Conservation (phyloP, 2,797 vertebrate genomes). For the Muscicapa comitata region DNA sequence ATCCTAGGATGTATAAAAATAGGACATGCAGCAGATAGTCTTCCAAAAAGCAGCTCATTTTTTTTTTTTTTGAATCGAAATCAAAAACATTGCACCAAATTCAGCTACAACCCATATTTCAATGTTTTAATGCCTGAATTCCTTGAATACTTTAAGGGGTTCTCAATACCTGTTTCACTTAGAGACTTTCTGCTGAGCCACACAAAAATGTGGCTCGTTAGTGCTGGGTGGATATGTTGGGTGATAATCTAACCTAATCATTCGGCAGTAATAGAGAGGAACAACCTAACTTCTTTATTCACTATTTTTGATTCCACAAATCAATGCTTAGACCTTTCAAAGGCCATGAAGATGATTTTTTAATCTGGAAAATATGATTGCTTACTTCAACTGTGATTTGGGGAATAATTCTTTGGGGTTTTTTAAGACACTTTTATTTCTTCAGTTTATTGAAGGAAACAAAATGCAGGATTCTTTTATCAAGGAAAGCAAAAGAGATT, state of each 20-base stretch:
- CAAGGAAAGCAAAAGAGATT: background rate
- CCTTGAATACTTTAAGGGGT: background rate
- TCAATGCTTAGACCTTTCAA: background rate
- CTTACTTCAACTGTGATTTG: background rate
- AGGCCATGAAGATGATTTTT: background rate
- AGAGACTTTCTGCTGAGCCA: background rate
- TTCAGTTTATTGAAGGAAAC: background rate
- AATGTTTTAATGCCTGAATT: background rate
- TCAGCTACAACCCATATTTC: background rate
- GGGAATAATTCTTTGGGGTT: background rate
- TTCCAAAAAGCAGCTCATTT: accelerated
- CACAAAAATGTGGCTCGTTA: background rate
- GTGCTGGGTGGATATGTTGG: too few relatives aligned
- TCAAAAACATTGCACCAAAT: background rate
- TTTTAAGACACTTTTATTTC: background rate
- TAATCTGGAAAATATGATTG: background rate
- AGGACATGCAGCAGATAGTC: background rate
- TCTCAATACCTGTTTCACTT: background rate
- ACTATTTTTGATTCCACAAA: background rate
- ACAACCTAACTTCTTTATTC: background rate
- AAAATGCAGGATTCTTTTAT: background rate
- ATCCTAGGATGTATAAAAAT: background rate
- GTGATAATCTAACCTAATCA: background rate
- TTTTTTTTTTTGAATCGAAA: background rate
- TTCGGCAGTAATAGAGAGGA: background rate